A percentile compares a stretch with the other conserved stretches of the same genome.
These are phyloP conservation scores for Chymomyza fuscimana DNA, from an alignment of 2,888 invertebrate genomes.

Conservation along the genomic window DNA sequence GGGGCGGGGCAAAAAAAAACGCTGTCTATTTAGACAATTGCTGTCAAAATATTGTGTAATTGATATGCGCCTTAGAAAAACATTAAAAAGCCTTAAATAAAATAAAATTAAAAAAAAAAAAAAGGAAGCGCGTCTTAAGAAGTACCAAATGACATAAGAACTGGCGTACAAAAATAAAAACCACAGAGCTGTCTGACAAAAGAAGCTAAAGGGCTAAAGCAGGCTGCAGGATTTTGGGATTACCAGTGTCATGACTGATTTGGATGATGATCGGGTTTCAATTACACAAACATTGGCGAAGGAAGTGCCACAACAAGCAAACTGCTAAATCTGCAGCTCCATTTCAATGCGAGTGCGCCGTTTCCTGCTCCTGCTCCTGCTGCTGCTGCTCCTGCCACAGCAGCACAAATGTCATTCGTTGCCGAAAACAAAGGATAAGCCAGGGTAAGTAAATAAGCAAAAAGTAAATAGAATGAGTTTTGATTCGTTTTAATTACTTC, in stretches of 20 bases:
- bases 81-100: not conserved
- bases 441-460: not conserved
- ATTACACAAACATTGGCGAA: conserved; percentile 63
- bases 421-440: conserved; percentile 18
- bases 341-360: conserved; percentile 15
- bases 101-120: not conserved
- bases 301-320: conserved; percentile 40
- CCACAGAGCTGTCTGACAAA: conserved; percentile 33
- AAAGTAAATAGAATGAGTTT: not conserved
- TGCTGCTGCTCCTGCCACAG: conserved; percentile 27
- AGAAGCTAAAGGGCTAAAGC: not conserved
- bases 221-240: conserved; percentile 29
- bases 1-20: not conserved
- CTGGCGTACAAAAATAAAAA: conserved; percentile 6
- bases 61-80: conserved; percentile 43
- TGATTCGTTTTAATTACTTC: conserved; percentile 66
- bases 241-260: conserved; percentile 68
- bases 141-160: conserved; percentile 39
- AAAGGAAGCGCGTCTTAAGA: conserved; percentile 54
- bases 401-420: conserved; percentile 66
- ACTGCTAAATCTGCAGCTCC: conserved; percentile 29
- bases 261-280: conserved; percentile 67
- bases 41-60: conserved; percentile 72
- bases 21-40: conserved; percentile 68
- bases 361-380: not conserved